Conservation (phyloP, 1,140 invertebrate species). For the Trissolcus basalis region DNA sequence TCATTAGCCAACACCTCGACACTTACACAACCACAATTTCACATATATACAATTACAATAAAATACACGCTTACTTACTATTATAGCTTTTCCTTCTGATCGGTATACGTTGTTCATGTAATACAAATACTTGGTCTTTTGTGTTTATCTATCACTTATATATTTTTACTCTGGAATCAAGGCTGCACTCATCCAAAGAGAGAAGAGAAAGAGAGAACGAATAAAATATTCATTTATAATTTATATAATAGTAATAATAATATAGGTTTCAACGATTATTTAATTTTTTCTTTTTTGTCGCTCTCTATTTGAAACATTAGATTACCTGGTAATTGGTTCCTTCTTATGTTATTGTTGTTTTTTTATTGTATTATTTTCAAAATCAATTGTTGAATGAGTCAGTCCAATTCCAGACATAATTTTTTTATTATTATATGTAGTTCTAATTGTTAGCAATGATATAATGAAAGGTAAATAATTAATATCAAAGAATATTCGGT, state of each 20-base stretch:
- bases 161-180: slow-evolving; percentile 50
- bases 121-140: slow-evolving; percentile 59
- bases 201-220: background rate
- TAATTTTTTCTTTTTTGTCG: slow-evolving; percentile 7
- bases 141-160: slow-evolving; percentile 54
- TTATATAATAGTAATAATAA: too few species aligned
- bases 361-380: too few species aligned
- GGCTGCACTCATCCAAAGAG: slow-evolving; percentile 9
- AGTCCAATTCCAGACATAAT: slow-evolving; percentile 71
- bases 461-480: slow-evolving; percentile 60
- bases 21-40: slow-evolving; percentile 3
- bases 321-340: too few species aligned
- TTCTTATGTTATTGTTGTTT: too few species aligned
- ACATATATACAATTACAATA: slow-evolving; percentile 17
- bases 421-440: slow-evolving; percentile 67
- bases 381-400: background rate
- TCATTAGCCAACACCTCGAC: slow-evolving; percentile 14
- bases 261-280: too few species aligned
- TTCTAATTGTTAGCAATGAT: slow-evolving; percentile 70
- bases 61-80: slow-evolving; percentile 28
- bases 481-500: slow-evolving; percentile 65
- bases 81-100: slow-evolving; percentile 60
- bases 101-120: slow-evolving; percentile 61
- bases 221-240: background rate
- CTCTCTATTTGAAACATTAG: too few species aligned